A percentile compares a stretch with the other conserved stretches of the same genome.
phyloP scores from a whole-genome alignment of 2,888 invertebrate species.

The Mimas tiliae region DNA sequence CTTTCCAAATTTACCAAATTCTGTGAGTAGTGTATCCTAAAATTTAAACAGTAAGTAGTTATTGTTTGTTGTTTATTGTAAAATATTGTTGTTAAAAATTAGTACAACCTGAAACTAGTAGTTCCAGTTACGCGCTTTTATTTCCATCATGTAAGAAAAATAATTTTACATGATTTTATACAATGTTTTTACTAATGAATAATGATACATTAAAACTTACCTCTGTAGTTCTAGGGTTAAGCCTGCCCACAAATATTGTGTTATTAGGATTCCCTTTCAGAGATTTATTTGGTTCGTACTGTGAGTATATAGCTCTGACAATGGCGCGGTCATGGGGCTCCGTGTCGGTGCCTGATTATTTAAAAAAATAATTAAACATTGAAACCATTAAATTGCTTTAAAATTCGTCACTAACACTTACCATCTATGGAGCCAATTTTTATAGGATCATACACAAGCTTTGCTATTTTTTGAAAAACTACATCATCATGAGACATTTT shows the following conservation, averaged over 20 bases:
- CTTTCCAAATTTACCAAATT: slow-evolving; percentile 87
- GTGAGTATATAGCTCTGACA: slow-evolving; percentile 87
- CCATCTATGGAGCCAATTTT: slow-evolving; percentile 95
- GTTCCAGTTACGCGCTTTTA: too few species aligned
- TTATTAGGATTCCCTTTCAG: slow-evolving; percentile 88
- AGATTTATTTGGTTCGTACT: slow-evolving; percentile 87
- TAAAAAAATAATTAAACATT: slow-evolving; percentile 17
- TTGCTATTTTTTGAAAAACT: slow-evolving; percentile 62
- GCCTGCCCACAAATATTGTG: slow-evolving; percentile 90
- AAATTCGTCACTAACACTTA: slow-evolving; percentile 35
- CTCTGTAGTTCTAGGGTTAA: slow-evolving; percentile 88
- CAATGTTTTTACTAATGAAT: neutral
- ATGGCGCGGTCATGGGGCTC: slow-evolving; percentile 93
- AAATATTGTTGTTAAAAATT: too few species aligned
- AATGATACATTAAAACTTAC: slow-evolving; percentile 52
- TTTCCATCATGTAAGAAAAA: too few species aligned
- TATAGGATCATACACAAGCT: slow-evolving; percentile 89
- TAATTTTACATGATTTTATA: too few species aligned
- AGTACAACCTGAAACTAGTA: too few species aligned
- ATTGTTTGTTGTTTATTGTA: too few species aligned
- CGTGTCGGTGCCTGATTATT: slow-evolving; percentile 86
- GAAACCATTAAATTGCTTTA: neutral
- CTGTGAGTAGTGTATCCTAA: slow-evolving; percentile 81
- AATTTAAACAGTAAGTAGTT: slow-evolving; percentile 33
- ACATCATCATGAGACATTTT: slow-evolving; percentile 37